phyloP scores from a whole-genome alignment of 2,797 vertebrate genomes.

The Cynodonichthys magdalenae region DNA sequence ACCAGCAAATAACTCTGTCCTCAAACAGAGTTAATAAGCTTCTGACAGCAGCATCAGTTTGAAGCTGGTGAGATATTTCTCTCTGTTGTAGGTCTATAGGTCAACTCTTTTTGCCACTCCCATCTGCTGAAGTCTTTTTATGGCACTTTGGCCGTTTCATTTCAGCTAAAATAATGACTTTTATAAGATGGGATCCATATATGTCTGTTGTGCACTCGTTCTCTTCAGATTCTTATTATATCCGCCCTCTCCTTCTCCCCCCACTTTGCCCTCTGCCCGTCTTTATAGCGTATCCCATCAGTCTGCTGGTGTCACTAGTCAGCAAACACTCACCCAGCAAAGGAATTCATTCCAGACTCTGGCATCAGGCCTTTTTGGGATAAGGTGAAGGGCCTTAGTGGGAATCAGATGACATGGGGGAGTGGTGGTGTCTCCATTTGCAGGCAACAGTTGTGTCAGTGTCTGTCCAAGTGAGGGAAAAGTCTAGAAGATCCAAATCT shows the following conservation, averaged over 20 bases:
- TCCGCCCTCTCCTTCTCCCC: conserved; percentile 10
- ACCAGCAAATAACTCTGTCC: background rate
- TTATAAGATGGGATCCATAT: too few relatives aligned
- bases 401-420: conserved; percentile 18
- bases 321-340: conserved; percentile 37
- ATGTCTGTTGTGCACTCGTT: conserved; percentile 19
- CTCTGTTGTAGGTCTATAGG: conserved; percentile 1
- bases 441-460: background rate
- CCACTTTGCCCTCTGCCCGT: conserved; percentile 51
- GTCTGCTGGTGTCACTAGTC: conserved; percentile 56
- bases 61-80: conserved; percentile 7
- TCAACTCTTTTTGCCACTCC: background rate
- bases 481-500: background rate
- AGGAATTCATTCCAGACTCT: conserved; percentile 50
- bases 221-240: conserved; percentile 35
- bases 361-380: conserved; percentile 65
- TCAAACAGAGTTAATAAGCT: background rate
- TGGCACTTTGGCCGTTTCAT: conserved; percentile 25
- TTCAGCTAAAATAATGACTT: conserved; percentile 30
- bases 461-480: background rate
- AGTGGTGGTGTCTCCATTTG: conserved; percentile 14
- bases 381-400: conserved; percentile 33
- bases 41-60: background rate
- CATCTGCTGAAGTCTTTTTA: conserved; percentile 18
- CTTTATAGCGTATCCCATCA: conserved; percentile 58